Evolutionary conservation across 1,140 invertebrate species (phyloP), one percentile per base, ranked within the genome.

Genomic region (Brachionus paranguensis): DNA sequence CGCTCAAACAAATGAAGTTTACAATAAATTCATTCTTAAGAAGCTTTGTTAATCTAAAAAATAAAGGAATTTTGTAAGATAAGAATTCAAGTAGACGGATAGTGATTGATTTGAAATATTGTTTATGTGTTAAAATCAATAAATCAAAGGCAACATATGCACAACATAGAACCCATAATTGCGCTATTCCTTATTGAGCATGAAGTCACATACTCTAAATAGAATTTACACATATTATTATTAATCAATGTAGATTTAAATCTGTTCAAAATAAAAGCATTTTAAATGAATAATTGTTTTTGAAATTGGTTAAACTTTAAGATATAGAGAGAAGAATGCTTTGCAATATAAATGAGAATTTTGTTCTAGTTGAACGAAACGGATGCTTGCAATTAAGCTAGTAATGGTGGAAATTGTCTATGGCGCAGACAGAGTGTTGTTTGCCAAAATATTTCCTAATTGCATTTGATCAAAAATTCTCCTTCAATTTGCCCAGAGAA

Each of bases 81-180:
- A 68, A 68, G 27, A 68, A 14, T 20, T 41, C 11, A 60, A 60
- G 17, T 24, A 68, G 65, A 68, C 33, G 17, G 27, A 68, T 29
- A 33, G 3, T 68, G 65, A 68, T 68, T 68, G 65, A 68, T 72
- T 72, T 17, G 68, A 20, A 41, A 20, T 43, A 20, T 72, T 72
- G 68, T 72, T 72, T 72, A 43, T 43, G 68, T 72, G 68, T 17
- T 72, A 72, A 72, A 72, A 72, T 72, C 68, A 72, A 72, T 72
- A 72, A 72, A 72, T 72, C 68, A 72, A 72, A 47, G 7, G 11
- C 12, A 68, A 29, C 64, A 68, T 10, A 68, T 41, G n/a, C 10
- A 72, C 33, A 43, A 72, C 41, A 17, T 24, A 43, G 17, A 41
- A 6, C 37, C 33, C 20, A 72, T 43, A 20, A 45, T 10, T 37